Base-by-base conservation (phyloP, 2,888 invertebrate genomes). In the Molanna angustata region DNA sequence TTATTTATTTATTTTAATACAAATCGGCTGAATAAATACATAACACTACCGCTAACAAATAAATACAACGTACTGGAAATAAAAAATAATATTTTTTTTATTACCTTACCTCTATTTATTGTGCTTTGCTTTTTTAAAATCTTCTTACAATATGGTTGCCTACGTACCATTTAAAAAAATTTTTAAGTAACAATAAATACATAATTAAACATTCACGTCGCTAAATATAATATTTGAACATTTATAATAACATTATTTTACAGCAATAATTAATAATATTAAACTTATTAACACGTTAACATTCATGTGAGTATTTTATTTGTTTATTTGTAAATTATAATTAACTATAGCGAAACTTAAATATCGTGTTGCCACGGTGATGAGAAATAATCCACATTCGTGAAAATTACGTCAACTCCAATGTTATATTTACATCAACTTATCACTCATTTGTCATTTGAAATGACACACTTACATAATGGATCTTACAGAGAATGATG, bases 101-200 rank as follows among this genome's bases (percentile, higher is more conserved):
- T 49, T 57, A 54, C 57, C n/a, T n/a, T n/a, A n/a, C n/a, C n/a
- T n/a, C n/a, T 57, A 57, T 57, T 57, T 57, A 57, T 57, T 57
- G 57, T 57, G 57, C 57, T 54, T 50, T 41, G 51, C 51, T 39
- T 49, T 41, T 22, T 32, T 52, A 31, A 40, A 40, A 20, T 31
- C 20, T 33, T 39, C 44, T 43, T 51, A 48, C 19, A 16, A 44
- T 33, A 40, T 49, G 51, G 44, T 48, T n/a, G 51, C 43, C 52
- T 52, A 52, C 49, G n/a, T 22, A 21, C 33, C 22, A 33, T 35
- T 14, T 46, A 19, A 11, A 35, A 32, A 16, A 35, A 22, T 20
- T 21, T 39, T 13, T 13, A 35, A 35, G 4, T 11, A 13, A n/a
- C n/a, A n/a, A n/a, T n/a, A n/a, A n/a, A n/a, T n/a, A n/a, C n/a